Evolutionary conservation across 2,888 invertebrate genomes (phyloP).

Genomic region (Drosophila acutilabella): DNA sequence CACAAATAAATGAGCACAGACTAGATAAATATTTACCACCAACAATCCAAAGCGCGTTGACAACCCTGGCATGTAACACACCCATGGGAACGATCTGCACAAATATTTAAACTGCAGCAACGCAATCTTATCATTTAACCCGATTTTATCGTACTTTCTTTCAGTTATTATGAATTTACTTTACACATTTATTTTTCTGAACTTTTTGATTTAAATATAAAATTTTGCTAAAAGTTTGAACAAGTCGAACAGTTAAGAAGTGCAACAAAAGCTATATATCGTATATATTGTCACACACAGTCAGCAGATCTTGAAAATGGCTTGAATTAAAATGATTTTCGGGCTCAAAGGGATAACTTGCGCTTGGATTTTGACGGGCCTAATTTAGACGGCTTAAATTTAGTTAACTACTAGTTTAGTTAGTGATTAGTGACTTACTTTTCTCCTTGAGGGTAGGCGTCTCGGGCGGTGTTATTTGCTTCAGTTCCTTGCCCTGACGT

Average conservation of each 20-base stretch:
- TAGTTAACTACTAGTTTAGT: not conserved
- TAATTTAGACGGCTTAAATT: not conserved
- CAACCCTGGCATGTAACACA: slow-evolving; percentile 4
- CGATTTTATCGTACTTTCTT: slow-evolving; percentile 17
- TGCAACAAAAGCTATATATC: not conserved
- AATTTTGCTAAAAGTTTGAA: slow-evolving; percentile 6
- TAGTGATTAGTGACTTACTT: slow-evolving; percentile 85
- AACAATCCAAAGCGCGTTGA: not conserved
- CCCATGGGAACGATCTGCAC: not conserved
- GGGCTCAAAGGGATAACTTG: slow-evolving; percentile 5
- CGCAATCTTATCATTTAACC: slow-evolving; percentile 6
- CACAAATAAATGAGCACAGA: not conserved
- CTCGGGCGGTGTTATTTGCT: slow-evolving; percentile 86
- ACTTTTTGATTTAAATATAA: not conserved
- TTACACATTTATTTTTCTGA: slow-evolving; percentile 9
- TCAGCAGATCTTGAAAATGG: not conserved
- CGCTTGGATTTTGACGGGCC: not conserved
- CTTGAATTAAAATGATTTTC: not conserved
- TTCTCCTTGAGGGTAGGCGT: slow-evolving; percentile 86
- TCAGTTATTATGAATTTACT: slow-evolving; percentile 10
- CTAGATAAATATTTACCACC: not conserved
- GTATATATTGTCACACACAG: not conserved
- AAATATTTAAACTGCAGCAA: slow-evolving; percentile 16
- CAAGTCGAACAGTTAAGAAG: slow-evolving; percentile 4
- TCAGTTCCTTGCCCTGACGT: slow-evolving; percentile 90